Evolutionary conservation across 2,888 invertebrate genomes (phyloP).

Genomic region (Therioaphis trifolii): DNA sequence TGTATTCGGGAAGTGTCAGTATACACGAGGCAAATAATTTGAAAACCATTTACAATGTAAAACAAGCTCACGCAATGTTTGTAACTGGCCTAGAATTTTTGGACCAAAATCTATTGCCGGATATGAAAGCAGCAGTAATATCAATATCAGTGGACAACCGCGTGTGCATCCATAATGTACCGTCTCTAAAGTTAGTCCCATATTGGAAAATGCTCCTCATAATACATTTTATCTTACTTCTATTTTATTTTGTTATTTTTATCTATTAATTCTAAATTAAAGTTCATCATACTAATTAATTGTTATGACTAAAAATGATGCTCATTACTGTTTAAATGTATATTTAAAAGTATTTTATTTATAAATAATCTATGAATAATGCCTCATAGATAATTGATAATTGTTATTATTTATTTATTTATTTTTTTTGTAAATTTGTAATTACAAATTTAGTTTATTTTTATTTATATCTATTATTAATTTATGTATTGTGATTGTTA

Average conservation of each 20-base stretch:
- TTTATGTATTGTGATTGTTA: background rate
- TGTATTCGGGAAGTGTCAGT: conserved; percentile 91
- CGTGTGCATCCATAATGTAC: conserved; percentile 88
- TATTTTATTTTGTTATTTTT: conserved; percentile 55
- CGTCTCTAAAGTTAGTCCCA: conserved; percentile 71
- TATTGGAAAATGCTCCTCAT: conserved; percentile 55
- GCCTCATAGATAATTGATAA: background rate
- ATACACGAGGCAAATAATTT: conserved; percentile 92
- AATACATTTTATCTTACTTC: conserved; percentile 36
- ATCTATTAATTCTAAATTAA: conserved; percentile 32
- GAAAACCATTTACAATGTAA: conserved; percentile 73
- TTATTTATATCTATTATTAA: background rate
- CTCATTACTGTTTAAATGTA: conserved; percentile 9
- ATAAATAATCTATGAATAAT: background rate
- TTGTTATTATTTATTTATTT: background rate
- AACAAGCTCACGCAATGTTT: conserved; percentile 91
- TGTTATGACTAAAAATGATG: conserved; percentile 7
- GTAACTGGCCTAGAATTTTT: conserved; percentile 93
- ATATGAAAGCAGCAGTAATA: conserved; percentile 87
- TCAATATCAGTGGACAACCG: conserved; percentile 97
- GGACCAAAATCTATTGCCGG: conserved; percentile 77
- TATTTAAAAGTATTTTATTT: background rate
- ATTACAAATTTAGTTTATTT: too few relatives aligned
- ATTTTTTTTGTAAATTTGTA: background rate
- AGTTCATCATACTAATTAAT: conserved; percentile 27